Percentiles rank a stretch among this genome's conserved stretches.
Evolutionary conservation across 2,797 vertebrate species (phyloP).

Genomic region (Myoxocephalus aenaeus): DNA sequence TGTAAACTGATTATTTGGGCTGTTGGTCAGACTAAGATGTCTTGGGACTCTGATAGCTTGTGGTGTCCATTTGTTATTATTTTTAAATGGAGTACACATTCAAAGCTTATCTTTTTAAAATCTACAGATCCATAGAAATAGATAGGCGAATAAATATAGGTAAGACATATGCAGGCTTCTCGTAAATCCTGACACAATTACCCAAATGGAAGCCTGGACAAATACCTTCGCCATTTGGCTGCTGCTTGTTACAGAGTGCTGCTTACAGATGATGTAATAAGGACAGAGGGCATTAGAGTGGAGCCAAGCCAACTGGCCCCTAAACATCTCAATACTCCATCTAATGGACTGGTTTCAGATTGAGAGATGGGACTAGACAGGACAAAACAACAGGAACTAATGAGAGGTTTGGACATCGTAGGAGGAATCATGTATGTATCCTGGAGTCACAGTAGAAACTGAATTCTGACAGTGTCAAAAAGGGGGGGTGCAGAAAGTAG

Average conservation of each 20-base stretch:
- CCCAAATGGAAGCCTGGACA: slow-evolving; percentile 54
- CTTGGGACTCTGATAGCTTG: neutral
- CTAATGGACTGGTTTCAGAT: slow-evolving; percentile 49
- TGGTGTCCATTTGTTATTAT: neutral
- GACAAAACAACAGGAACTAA: slow-evolving; percentile 27
- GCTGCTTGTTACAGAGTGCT: slow-evolving; percentile 43
- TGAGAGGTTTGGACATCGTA: slow-evolving; percentile 13
- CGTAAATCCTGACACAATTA: slow-evolving; percentile 61
- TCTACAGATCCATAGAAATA: slow-evolving; percentile 18
- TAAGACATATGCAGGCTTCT: slow-evolving; percentile 17
- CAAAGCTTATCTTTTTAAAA: slow-evolving; percentile 2
- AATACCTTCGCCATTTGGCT: slow-evolving; percentile 38
- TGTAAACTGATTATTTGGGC: neutral
- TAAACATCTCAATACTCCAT: slow-evolving; percentile 55
- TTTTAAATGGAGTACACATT: slow-evolving; percentile 4
- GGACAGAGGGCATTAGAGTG: slow-evolving; percentile 64
- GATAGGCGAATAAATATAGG: slow-evolving; percentile 27
- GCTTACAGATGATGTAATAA: slow-evolving; percentile 70
- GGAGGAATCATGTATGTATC: neutral
- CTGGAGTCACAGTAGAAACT: neutral
- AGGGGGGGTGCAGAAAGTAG: neutral
- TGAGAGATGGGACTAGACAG: slow-evolving; percentile 18
- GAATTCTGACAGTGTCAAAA: slow-evolving; percentile 4
- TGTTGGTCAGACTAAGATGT: neutral
- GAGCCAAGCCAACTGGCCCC: slow-evolving; percentile 57